A percentile compares a stretch with the other conserved stretches of the same genome.
phyloP scores from a whole-genome alignment of 2,888 invertebrate genomes.

The Hipparchia semele region DNA sequence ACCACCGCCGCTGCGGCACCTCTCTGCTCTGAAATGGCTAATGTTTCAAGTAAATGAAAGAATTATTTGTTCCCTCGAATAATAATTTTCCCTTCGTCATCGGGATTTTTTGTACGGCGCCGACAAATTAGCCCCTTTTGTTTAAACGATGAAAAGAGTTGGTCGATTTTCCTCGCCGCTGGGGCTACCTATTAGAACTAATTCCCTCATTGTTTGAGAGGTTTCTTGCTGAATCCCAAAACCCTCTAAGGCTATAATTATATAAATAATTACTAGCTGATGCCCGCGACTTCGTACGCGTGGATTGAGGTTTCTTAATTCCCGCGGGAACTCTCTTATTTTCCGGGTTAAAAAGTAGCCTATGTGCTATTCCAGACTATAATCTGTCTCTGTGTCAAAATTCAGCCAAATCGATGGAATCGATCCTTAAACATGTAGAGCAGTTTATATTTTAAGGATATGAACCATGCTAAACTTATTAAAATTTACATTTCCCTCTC shows the following conservation, averaged over 20 bases:
- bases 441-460: too few relatives aligned
- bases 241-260: slow-evolving; percentile 11
- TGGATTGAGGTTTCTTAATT: too few relatives aligned
- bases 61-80: slow-evolving; percentile 32
- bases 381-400: too few relatives aligned
- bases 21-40: slow-evolving; percentile 17
- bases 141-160: slow-evolving; percentile 39
- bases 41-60: slow-evolving; percentile 26
- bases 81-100: slow-evolving; percentile 36
- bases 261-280: background rate
- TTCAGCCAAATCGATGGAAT: too few relatives aligned
- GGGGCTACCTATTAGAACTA: slow-evolving; percentile 23
- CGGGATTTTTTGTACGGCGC: slow-evolving; percentile 33
- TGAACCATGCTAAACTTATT: too few relatives aligned
- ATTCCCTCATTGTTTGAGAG: slow-evolving; percentile 19
- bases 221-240: slow-evolving; percentile 20
- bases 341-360: too few relatives aligned
- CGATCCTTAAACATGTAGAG: too few relatives aligned
- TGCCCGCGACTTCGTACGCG: background rate
- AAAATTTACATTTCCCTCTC: too few relatives aligned
- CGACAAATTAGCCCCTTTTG: slow-evolving; percentile 37
- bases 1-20: slow-evolving; percentile 25
- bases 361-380: too few relatives aligned
- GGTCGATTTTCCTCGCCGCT: slow-evolving; percentile 24
- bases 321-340: too few relatives aligned